These are phyloP conservation scores for Zoanthus solanderi DNA, from an alignment of 92 coral and sea anemone genomes.

Conservation along the genomic window DNA sequence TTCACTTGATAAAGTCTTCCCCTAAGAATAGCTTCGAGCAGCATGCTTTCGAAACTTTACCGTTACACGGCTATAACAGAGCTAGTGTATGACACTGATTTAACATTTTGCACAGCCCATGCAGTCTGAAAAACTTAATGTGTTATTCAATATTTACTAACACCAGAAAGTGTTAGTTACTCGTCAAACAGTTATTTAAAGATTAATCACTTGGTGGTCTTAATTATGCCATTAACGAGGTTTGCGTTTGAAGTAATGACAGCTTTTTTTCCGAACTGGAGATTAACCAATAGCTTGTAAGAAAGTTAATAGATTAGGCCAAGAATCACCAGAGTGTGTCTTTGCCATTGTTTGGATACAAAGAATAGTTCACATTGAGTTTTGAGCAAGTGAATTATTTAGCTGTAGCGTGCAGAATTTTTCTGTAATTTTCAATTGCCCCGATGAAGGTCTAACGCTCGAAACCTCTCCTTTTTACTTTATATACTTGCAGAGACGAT, in stretches of 20 bases:
- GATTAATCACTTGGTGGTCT: background rate
- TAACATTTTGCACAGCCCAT: background rate
- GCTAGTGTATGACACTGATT: background rate
- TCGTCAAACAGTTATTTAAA: background rate
- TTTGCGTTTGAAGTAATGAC: background rate
- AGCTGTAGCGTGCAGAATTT: background rate
- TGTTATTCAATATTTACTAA: background rate
- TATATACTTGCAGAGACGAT: too few species aligned
- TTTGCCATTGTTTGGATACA: conserved; percentile 5
- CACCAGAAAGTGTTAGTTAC: conserved; percentile 7
- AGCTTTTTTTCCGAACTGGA: background rate
- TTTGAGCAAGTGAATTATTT: background rate
- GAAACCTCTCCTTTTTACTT: too few species aligned
- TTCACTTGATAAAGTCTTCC: conserved; percentile 94
- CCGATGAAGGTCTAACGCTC: too few species aligned
- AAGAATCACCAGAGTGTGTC: background rate
- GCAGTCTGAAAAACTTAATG: background rate
- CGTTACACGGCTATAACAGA: background rate
- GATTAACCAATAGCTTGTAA: conserved; percentile 5
- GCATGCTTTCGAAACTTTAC: conserved; percentile 57
- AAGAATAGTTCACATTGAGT: background rate
- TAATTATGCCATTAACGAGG: background rate
- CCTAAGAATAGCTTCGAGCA: conserved; percentile 80
- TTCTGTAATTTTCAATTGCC: background rate
- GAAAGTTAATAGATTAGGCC: background rate